Evolutionary conservation across 2,888 invertebrate genomes (phyloP), one percentile per base, ranked within the genome.

Genomic region (Leptopilina myrica): DNA sequence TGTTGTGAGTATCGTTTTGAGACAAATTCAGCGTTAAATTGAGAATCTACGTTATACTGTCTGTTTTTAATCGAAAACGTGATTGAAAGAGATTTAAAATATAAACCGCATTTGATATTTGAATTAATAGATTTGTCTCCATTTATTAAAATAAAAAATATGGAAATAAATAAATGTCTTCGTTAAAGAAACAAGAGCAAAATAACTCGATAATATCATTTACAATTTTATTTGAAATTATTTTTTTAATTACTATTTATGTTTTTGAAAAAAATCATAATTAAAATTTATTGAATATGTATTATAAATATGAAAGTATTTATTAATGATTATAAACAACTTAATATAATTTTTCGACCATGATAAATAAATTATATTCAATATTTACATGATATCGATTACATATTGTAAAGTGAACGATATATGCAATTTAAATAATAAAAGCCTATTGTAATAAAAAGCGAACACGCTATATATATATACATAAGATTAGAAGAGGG

Each of bases 401-500:
- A 33, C 4, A 33, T 33, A 43, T 43, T 49, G 7, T 15, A 59
- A 59, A 59, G 5, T n/a, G 6, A 59, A 56, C n/a, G 2, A 59
- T 59, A n/a, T 49, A 49, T 11, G 33, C 4, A 2, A 11, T 49
- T 49, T 49, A 9, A 11, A 9, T 49, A 53, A 73, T 33, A n/a
- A 56, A 73, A 56, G 53, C 11, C 49, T 9, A 49, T 8, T 11
- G 12, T 46, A 11, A 49, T 14, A 33, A 73, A 73, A 73, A 9
- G n/a, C 33, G 73, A 11, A 12, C 33, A 33, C 12, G 6, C 4
- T 8, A 43, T 43, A 43, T 43, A 7, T 43, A 43, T 49, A 49
- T 26, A 33, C 73, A 73, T 8, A 56, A 73, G 56, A 73, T 73
- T 53, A 73, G n/a, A 73, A 73, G 73, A 73, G 56, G 49, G 33